Base-by-base conservation (phyloP, 2,113 vertebrate genomes). In the Hemicordylus capensis region DNA sequence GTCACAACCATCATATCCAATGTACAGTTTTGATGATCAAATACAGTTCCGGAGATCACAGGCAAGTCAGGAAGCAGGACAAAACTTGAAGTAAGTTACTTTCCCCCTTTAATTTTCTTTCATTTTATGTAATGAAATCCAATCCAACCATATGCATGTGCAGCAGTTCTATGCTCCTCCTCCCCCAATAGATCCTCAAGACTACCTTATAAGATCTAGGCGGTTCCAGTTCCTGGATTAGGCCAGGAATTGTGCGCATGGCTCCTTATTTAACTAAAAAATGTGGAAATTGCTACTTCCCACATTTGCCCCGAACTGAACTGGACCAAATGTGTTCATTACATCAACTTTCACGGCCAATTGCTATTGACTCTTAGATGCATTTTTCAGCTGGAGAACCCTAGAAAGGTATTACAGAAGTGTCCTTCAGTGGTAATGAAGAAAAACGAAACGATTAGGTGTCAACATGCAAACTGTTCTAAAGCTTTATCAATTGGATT, bases 291-390 rank as follows among this genome's bases (percentile, higher is more conserved):
- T 24, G 0, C 37, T 31, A 31, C 0, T 1, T 2, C 9, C 26
- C 22, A 1, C 54, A 1, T 31, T 48, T 61, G 59, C 59, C 56
- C 20, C 3, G 22, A 10, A 7, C 58, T 61, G 20, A 22, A 61
- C 24, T 22, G 58, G 20, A 10, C 2, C 46, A 66, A 85, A 92
- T 78, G 83, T 61, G 56, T 86, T 89, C 87, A 59, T 66, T 88
- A 88, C 76, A 90, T 87, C 61, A 84, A 73, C 74, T 86, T 67
- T 86, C 78, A 72, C 31, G 51, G 76, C 85, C 91, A 84, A 81
- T 46, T 82, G 79, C 88, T 46, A 77, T 28, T 73, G 84, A 66
- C 70, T 51, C 39, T 87, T 69, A 66, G 69, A 58, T 54, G 70
- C 5, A 70, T 39, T 20, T 70, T 0, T 54, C 5, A 4, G 15